Base-by-base conservation (phyloP, 2,888 invertebrate species). In the Ophraella communa region DNA sequence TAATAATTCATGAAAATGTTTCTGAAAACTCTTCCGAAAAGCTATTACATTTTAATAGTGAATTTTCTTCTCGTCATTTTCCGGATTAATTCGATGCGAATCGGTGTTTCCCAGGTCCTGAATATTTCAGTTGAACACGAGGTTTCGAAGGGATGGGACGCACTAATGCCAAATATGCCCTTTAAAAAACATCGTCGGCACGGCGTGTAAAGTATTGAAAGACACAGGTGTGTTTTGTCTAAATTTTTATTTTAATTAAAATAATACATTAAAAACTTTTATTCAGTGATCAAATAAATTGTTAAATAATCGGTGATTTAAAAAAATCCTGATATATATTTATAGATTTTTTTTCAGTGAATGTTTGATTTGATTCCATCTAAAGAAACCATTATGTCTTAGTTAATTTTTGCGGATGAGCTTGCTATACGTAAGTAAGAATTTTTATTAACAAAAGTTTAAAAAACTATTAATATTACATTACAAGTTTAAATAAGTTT, bases 81-180 rank as follows among this genome's bases (percentile, higher is more conserved):
- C 68, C 70, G 70, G 42, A 30, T 3, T 24, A 10, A 14, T 52
- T 70, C 70, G 70, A 61, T 61, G 58, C 21, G 17, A 17, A 35
- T 68, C 70, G 70, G 30, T 21, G 60, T 70, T 70, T 65, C 70
- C 70, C 70, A 62, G 70, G 70, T 66, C 64, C 57, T 65, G 65
- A 65, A 66, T 66, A 65, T 66, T 70, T 67, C 62, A 70, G 70
- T 70, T 45, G 45, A 45, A 52, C 61, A 55, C 63, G 62, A 57
- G 62, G 65, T 60, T 51, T 24, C 55, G 49, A 21, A 21, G 59
- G 55, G 58, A 57, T 62, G 61, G 33, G 55, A 64, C 60, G 69
- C 47, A 52, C 39, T 62, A 62, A 42, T 23, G 14, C 14, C 49
- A 24, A 49, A 56, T 33, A 61, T 65, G 59, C 56, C 27, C 51